Conservation (phyloP, 2,888 invertebrate genomes). For the Choreutis nemorana region DNA sequence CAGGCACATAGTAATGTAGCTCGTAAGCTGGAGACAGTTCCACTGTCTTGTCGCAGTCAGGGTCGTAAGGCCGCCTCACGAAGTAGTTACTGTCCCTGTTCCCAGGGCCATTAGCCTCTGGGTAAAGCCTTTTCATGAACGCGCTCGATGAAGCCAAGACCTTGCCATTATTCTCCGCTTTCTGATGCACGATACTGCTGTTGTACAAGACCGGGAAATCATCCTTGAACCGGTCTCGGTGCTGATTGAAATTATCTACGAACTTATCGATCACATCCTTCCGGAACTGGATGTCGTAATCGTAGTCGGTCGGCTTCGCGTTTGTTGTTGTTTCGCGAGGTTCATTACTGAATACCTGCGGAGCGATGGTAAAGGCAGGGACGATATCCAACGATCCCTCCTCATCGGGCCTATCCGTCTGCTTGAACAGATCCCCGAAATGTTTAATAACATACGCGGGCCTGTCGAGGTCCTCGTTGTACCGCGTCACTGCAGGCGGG, state of each 20-base stretch:
- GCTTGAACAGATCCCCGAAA: constrained; percentile 36
- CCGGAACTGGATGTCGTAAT: constrained; percentile 34
- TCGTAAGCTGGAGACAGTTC: constrained; percentile 51
- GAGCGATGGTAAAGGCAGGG: constrained; percentile 19
- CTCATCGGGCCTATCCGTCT: constrained; percentile 25
- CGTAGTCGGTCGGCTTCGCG: constrained; percentile 18
- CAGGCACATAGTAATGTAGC: constrained; percentile 51
- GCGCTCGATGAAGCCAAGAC: constrained; percentile 29
- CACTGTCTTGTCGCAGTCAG: constrained; percentile 33
- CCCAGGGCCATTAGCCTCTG: constrained; percentile 12
- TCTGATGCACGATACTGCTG: constrained; percentile 35
- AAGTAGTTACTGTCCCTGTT: constrained; percentile 8
- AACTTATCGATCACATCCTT: constrained; percentile 38
- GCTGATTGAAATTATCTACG: constrained; percentile 45
- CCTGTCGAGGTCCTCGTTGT: constrained; percentile 21
- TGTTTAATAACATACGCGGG: constrained; percentile 40
- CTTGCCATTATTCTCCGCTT: constrained; percentile 18
- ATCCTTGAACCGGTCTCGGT: constrained; percentile 38
- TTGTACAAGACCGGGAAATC: constrained; percentile 48
- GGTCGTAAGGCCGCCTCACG: constrained; percentile 20
- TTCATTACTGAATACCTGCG: no score
- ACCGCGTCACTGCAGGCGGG: constrained; percentile 15
- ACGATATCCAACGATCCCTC: constrained; percentile 22
- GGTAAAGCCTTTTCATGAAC: constrained; percentile 31
- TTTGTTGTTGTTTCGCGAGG: constrained; percentile 18